Conservation (phyloP, 2,113 vertebrate species). For the Poeciliopsis prolifica region DNA sequence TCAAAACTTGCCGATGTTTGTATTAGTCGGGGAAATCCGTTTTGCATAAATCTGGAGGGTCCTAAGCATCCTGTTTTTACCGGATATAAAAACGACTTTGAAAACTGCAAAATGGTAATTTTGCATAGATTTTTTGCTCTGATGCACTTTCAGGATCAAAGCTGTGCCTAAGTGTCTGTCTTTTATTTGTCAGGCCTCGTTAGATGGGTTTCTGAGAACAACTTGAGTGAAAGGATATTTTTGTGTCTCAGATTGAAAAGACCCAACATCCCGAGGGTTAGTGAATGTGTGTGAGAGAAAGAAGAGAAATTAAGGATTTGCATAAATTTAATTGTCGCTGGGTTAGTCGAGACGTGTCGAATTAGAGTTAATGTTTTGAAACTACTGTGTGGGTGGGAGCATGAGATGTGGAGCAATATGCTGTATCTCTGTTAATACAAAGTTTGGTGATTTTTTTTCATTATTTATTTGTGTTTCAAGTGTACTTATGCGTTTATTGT, state of each 20-base stretch:
- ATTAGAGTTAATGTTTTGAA: slow-evolving; percentile 14
- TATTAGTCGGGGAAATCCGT: background rate
- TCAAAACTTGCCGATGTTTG: background rate
- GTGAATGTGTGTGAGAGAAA: slow-evolving; percentile 4
- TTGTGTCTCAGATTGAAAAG: slow-evolving; percentile 15
- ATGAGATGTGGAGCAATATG: slow-evolving; percentile 57
- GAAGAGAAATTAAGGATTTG: slow-evolving; percentile 9
- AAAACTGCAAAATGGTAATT: slow-evolving; percentile 1
- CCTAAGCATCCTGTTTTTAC: background rate
- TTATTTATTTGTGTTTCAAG: slow-evolving; percentile 74
- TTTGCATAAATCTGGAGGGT: background rate
- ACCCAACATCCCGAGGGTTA: slow-evolving; percentile 7
- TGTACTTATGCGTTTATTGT: slow-evolving; percentile 63
- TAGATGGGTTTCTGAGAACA: slow-evolving; percentile 21
- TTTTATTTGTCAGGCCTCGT: slow-evolving; percentile 20
- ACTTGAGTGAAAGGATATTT: slow-evolving; percentile 23
- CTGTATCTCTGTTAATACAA: slow-evolving; percentile 29
- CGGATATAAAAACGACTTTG: background rate
- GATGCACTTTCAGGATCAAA: slow-evolving; percentile 59
- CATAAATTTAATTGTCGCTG: slow-evolving; percentile 9
- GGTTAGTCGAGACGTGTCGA: slow-evolving; percentile 10
- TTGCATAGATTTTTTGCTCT: slow-evolving; percentile 34
- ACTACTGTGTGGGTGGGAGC: slow-evolving; percentile 18
- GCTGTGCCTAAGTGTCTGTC: slow-evolving; percentile 49
- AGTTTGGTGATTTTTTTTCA: slow-evolving; percentile 6